Evolutionary conservation across 2,113 vertebrate genomes (phyloP), one percentile per base, ranked within the genome.

Genomic region (Lathamus discolor): DNA sequence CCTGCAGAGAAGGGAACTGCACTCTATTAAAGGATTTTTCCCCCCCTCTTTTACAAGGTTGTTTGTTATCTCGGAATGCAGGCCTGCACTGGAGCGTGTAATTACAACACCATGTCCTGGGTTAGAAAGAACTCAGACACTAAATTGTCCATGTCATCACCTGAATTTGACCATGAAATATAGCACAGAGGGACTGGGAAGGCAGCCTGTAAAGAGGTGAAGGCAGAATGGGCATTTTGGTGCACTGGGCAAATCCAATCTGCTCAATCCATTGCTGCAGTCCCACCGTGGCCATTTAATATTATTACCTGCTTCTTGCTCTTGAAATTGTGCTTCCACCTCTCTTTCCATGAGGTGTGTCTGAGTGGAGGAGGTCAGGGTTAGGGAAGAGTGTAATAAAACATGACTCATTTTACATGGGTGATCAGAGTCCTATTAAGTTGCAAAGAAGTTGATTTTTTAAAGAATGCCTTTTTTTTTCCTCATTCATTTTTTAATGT

Each of bases 121-220:
- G 96, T 98, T 98, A 97, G 95, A 98, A 98, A 98, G 97, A 98
- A 98, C 98, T 98, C 98, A 98, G 98, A 98, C 97, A 98, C 98
- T 98, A 99, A 99, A 99, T 98, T 99, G 98, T 98, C 98, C 97
- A 90, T 99, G 98, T 99, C 99, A 99, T 98, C 98, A 74, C 98
- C 97, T 97, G 96, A 94, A 98, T 96, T 97, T 98, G 96, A 97
- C 98, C 85, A 95, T 98, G 98, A 99, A 99, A 98, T 98, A 98
- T 97, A 95, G 81, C 85, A 95, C 86, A 95, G 96, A 87, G 98
- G 97, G 98, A 97, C 97, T 97, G 95, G 98, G 98, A 97, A 98
- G 98, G 98, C 97, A 95, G 92, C 93, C 91, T 85, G 95, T 96
- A 91, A 95, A 92, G 91, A 95, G 97, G 90, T 83, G 90, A 97